Evolutionary conservation across 2,797 vertebrate species (phyloP).

Genomic region (Scomberomorus guttatus): DNA sequence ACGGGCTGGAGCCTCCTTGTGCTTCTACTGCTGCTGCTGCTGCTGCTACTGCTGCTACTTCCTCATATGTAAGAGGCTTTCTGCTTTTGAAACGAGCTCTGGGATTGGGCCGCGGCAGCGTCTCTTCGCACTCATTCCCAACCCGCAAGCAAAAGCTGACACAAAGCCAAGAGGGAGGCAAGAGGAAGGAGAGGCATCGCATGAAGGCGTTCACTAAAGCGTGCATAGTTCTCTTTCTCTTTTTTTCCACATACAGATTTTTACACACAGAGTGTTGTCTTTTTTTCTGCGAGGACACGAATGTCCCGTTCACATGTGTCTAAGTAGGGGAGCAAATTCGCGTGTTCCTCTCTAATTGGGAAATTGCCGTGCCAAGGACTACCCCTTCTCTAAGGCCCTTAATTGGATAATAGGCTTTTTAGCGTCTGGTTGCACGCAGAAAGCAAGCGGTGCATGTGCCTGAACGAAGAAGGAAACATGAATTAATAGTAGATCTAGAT

Average conservation of each 20-base stretch:
- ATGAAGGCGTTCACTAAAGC: conserved; percentile 85
- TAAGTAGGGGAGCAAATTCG: conserved; percentile 74
- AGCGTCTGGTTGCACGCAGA: conserved; percentile 15
- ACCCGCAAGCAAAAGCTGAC: conserved; percentile 84
- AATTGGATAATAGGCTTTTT: conserved; percentile 83
- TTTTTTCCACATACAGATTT: neutral
- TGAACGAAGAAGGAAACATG: neutral
- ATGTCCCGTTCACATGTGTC: conserved; percentile 8
- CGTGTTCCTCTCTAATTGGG: conserved; percentile 77
- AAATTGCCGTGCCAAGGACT: conserved; percentile 47
- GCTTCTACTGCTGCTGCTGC: conserved; percentile 55
- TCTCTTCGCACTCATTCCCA: conserved; percentile 81
- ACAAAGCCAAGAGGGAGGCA: conserved; percentile 87
- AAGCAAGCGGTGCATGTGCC: neutral
- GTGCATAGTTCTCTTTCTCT: conserved; percentile 72
- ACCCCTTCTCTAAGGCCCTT: conserved; percentile 58
- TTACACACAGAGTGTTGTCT: neutral
- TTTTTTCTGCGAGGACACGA: conserved; percentile 32
- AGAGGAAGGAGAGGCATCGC: conserved; percentile 84
- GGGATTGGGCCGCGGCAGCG: conserved; percentile 84
- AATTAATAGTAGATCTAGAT: neutral
- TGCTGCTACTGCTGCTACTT: conserved; percentile 79
- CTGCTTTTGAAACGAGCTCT: conserved; percentile 83
- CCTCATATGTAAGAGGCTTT: conserved; percentile 89
- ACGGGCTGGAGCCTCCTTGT: conserved; percentile 73